Conservation (phyloP, 2,888 invertebrate genomes). For the Hermodice carunculata region DNA sequence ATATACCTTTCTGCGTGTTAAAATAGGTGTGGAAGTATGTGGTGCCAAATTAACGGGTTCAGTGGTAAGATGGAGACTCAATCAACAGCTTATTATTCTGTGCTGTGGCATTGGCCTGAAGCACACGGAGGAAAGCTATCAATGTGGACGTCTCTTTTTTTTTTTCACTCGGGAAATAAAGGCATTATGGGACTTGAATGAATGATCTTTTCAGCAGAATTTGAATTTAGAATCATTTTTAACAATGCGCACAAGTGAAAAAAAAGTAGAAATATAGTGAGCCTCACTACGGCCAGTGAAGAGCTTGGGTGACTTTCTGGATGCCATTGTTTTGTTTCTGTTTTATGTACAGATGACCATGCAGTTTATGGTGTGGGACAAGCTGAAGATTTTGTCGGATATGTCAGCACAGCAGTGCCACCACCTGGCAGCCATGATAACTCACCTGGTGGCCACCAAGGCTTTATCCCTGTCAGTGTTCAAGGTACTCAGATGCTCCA, state of each 20-base stretch:
- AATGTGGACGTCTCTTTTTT: no score
- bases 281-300: not conserved
- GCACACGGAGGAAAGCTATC: no score
- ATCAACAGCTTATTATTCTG: no score
- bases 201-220: not conserved
- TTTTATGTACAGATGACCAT: slow-evolving; percentile 89
- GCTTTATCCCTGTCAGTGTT: slow-evolving; percentile 85
- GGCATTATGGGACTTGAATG: not conserved
- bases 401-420: slow-evolving; percentile 76
- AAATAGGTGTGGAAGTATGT: no score
- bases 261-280: no score
- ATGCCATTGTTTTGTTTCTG: slow-evolving; percentile 51
- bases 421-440: slow-evolving; percentile 84
- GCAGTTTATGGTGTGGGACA: slow-evolving; percentile 93
- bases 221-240: not conserved
- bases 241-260: no score
- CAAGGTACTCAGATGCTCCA: slow-evolving; percentile 80
- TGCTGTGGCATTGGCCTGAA: no score
- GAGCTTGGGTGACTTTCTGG: no score
- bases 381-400: slow-evolving; percentile 82
- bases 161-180: no score
- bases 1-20: no score
- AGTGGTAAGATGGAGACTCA: no score
- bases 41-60: no score
- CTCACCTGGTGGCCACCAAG: slow-evolving; percentile 83